These are phyloP conservation scores for Euura saliciscinereae DNA, from an alignment of 1,140 invertebrate genomes.

Conservation along the genomic window DNA sequence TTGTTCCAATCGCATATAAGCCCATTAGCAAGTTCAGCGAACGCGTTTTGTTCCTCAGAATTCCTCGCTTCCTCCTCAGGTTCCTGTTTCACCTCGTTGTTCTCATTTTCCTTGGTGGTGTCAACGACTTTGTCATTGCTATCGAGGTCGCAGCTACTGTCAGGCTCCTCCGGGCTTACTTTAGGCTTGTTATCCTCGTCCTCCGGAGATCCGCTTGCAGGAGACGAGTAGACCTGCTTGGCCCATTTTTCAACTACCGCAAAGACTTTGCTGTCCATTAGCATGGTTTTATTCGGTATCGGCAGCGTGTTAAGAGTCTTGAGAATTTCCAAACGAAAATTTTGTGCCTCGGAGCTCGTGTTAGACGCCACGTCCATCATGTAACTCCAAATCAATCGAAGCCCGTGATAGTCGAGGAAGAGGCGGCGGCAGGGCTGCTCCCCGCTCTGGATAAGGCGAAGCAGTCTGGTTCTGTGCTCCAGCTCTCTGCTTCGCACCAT, in stretches of 20 bases:
- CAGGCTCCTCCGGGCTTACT: slow-evolving; percentile 11
- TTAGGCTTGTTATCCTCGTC: slow-evolving; percentile 44
- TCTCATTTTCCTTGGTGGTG: slow-evolving; percentile 22
- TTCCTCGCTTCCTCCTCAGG: slow-evolving; percentile 41
- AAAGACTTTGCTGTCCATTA: slow-evolving; percentile 90
- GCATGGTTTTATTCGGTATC: slow-evolving; percentile 90
- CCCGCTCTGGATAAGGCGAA: slow-evolving; percentile 73
- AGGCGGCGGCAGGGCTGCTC: slow-evolving; percentile 83
- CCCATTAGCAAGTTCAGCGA: slow-evolving; percentile 67
- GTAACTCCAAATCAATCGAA: slow-evolving; percentile 89
- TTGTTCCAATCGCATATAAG: slow-evolving; percentile 78
- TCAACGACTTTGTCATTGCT: slow-evolving; percentile 30
- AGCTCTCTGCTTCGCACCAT: slow-evolving; percentile 90
- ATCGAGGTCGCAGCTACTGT: slow-evolving; percentile 20
- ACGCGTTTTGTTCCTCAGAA: slow-evolving; percentile 43
- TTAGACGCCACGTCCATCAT: slow-evolving; percentile 73
- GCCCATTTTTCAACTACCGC: slow-evolving; percentile 84
- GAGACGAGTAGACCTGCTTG: slow-evolving; percentile 46
- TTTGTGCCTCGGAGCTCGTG: slow-evolving; percentile 60
- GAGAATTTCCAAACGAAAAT: slow-evolving; percentile 75
- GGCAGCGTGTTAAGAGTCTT: slow-evolving; percentile 82
- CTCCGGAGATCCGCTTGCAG: slow-evolving; percentile 50
- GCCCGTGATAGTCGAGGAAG: slow-evolving; percentile 94
- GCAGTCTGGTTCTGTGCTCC: slow-evolving; percentile 72
- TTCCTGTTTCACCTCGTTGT: slow-evolving; percentile 20